Evolutionary conservation across 2,888 invertebrate genomes (phyloP), one percentile per base, ranked within the genome.

Genomic region (Lypha dubia): DNA sequence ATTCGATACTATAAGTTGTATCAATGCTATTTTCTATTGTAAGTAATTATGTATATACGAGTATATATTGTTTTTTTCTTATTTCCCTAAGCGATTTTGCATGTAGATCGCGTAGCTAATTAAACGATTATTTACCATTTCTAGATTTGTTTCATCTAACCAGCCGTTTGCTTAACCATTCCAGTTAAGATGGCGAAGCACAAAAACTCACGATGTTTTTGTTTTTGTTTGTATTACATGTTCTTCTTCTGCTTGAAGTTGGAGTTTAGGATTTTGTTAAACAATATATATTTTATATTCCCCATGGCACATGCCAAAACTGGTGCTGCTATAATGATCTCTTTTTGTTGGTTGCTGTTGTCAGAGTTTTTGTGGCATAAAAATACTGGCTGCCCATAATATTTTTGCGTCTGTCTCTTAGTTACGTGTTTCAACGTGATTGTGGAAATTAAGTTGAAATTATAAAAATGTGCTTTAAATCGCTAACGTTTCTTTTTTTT

Each of bases 71-170:
- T 41, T 28, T 49, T 68, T 20, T 22, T 17, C 20, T 67, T 44
- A 84, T 84, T 84, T 80, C 84, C 84, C 84, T 84, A 71, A 84
- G 84, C 82, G 86, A 82, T 81, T 85, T 76, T 86, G 82, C 85
- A 86, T 86, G 85, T 86, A 86, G 85, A 86, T 86, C 85, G 91
- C 91, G 91, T 91, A 91, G 90, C 90, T 91, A 91, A 91, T 91
- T 91, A 91, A 91, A 88, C 88, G 88, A 88, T 89, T 87, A 88
- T 87, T 87, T 86, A 85, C 87, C 87, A 86, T 87, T 86, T 86
- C 70, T 71, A 84, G 85, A 76, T 80, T 65, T 71, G 76, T 71
- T 73, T 74, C 67, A 74, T 83, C 82, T 60, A 58, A 65, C 65
- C 79, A 73, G 49, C 58, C 76, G 58, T 76, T 58, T 65, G 58